Conservation (phyloP, 2,113 vertebrate genomes). For the Apteryx mantelli region DNA sequence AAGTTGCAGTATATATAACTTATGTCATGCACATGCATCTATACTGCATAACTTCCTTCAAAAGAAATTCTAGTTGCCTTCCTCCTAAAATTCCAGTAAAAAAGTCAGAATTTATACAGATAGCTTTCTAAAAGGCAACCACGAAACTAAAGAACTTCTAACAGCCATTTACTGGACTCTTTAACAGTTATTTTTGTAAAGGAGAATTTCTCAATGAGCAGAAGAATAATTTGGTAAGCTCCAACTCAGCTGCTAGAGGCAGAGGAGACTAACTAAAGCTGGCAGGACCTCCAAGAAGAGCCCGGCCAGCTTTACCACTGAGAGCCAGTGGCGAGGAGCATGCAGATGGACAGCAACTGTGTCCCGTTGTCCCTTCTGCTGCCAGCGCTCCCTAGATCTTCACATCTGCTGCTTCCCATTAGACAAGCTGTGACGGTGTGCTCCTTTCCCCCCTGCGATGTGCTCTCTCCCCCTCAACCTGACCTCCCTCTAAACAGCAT, state of each 20-base stretch:
- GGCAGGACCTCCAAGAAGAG: rapidly evolving
- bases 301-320: rapidly evolving
- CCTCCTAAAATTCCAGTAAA: neutral
- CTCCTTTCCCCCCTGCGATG: no score
- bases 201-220: neutral
- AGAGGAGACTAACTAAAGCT: neutral
- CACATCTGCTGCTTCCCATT: neutral
- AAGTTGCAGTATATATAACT: neutral
- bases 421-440: neutral
- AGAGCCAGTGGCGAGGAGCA: neutral
- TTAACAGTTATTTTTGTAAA: neutral
- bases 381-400: neutral
- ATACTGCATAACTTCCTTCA: neutral
- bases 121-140: neutral
- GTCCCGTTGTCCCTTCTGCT: neutral
- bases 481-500: no score
- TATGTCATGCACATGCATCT: neutral
- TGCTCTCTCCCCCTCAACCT: no score
- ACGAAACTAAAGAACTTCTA: neutral
- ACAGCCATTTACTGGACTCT: neutral
- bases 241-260: neutral
- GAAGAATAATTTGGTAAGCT: neutral
- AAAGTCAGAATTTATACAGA: neutral
- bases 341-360: rapidly evolving
- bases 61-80: neutral